Percentiles rank a stretch among this genome's conserved stretches.
These are phyloP conservation scores for Microcebus tavaratra DNA, from an alignment of 2,113 vertebrate genomes.

Conservation along the genomic window DNA sequence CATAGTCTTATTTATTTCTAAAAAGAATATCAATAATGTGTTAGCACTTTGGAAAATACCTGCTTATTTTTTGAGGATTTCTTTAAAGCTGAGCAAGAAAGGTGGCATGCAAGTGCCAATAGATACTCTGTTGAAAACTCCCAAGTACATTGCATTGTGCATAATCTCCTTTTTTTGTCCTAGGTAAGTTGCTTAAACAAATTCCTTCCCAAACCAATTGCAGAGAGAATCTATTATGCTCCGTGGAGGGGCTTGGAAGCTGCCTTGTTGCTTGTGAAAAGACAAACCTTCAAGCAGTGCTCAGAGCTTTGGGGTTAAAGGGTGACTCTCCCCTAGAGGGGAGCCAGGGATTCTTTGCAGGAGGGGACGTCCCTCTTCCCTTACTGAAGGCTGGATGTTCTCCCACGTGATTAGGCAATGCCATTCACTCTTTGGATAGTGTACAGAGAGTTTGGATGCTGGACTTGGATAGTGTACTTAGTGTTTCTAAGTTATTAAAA, in stretches of 20 bases:
- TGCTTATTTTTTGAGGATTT: background rate
- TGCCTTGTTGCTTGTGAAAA: background rate
- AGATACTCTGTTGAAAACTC: background rate
- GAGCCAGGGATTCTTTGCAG: fast-evolving
- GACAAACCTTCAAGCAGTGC: background rate
- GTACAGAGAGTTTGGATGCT: too few species aligned
- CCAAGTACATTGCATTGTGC: background rate
- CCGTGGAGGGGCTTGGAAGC: background rate
- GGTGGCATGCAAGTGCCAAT: background rate
- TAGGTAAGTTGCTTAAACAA: background rate
- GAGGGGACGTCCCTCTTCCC: background rate
- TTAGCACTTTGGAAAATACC: background rate
- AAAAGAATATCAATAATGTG: background rate
- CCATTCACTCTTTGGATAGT: background rate
- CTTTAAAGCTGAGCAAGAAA: background rate
- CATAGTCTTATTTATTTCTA: background rate
- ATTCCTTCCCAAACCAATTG: background rate
- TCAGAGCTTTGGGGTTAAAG: background rate
- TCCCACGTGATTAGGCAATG: background rate
- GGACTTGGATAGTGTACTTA: too few species aligned
- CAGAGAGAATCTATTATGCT: background rate
- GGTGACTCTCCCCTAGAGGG: background rate
- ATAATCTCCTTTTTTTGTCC: background rate
- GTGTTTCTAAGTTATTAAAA: background rate
- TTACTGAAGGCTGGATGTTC: background rate